Evolutionary conservation across 2,797 vertebrate species (phyloP).

Genomic region (Gadopsis marmoratus): DNA sequence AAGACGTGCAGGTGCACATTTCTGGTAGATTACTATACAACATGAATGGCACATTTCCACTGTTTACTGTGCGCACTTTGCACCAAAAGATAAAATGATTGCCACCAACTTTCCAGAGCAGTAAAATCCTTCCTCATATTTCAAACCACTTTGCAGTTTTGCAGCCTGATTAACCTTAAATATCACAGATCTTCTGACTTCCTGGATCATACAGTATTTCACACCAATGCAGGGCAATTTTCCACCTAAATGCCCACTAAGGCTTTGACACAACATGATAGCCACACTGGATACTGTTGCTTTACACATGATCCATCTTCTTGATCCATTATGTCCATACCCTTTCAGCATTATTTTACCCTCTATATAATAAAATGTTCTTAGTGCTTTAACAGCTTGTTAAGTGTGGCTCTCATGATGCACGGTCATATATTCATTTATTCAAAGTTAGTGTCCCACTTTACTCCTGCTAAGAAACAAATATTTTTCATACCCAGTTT

Average conservation of each 20-base stretch:
- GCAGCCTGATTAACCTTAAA: not conserved
- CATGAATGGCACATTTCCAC: not conserved
- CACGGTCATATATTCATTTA: not conserved
- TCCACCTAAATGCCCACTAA: not conserved
- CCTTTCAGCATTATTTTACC: not conserved
- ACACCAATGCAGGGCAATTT: not conserved
- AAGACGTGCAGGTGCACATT: not conserved
- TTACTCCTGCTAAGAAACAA: conserved; percentile 1
- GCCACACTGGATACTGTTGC: not conserved
- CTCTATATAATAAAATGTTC: not conserved
- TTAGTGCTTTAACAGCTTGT: not conserved
- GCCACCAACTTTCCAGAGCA: not conserved
- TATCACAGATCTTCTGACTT: not conserved
- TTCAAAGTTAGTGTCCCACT: not conserved
- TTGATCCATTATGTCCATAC: not conserved
- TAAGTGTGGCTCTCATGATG: not conserved
- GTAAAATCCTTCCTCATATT: not conserved
- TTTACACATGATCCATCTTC: not conserved
- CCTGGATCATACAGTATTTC: not conserved
- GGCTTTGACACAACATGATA: not conserved
- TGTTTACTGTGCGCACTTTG: not conserved
- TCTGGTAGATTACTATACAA: not conserved
- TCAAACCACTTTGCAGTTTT: too few species aligned
- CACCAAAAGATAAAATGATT: too few species aligned
- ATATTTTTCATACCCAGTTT: conserved; percentile 1